Conservation (phyloP, 2,888 invertebrate species). For the Brachyopa scutellaris region DNA sequence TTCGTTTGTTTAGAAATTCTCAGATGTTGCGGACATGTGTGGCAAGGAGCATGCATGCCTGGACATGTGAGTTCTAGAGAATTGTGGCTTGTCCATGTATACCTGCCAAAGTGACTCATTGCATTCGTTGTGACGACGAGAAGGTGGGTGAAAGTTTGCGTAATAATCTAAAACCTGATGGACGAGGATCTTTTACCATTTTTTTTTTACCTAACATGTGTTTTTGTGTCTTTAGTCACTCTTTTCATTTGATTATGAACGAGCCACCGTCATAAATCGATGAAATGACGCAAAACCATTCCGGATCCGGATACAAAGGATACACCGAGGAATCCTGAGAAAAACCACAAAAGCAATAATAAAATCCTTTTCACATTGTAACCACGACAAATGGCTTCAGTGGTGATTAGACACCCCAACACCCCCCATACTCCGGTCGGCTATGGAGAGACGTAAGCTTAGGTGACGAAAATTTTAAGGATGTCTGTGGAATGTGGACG, state of each 20-base stretch:
- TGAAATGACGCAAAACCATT: not conserved
- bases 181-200: slow-evolving; percentile 46
- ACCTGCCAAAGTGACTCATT: slow-evolving; percentile 36
- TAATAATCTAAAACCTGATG: slow-evolving; percentile 61
- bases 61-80: slow-evolving; percentile 1
- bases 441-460: not conserved
- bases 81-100: slow-evolving; percentile 14
- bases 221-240: not conserved
- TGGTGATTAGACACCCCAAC: slow-evolving; percentile 49
- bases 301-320: not conserved
- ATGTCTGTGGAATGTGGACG: slow-evolving; percentile 33
- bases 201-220: not conserved
- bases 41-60: slow-evolving; percentile 12
- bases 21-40: not conserved
- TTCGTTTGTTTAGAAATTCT: slow-evolving; percentile 50
- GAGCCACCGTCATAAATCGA: slow-evolving; percentile 38
- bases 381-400: slow-evolving; percentile 68
- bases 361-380: slow-evolving; percentile 67
- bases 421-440: too few relatives aligned
- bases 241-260: slow-evolving; percentile 39
- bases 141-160: slow-evolving; percentile 51
- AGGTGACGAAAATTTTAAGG: slow-evolving; percentile 60
- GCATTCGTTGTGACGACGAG: slow-evolving; percentile 31
- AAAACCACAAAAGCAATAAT: slow-evolving; percentile 69
- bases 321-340: slow-evolving; percentile 29